These are phyloP conservation scores for Psylliodes chrysocephalus DNA, from an alignment of 2,888 invertebrate genomes.

Conservation along the genomic window DNA sequence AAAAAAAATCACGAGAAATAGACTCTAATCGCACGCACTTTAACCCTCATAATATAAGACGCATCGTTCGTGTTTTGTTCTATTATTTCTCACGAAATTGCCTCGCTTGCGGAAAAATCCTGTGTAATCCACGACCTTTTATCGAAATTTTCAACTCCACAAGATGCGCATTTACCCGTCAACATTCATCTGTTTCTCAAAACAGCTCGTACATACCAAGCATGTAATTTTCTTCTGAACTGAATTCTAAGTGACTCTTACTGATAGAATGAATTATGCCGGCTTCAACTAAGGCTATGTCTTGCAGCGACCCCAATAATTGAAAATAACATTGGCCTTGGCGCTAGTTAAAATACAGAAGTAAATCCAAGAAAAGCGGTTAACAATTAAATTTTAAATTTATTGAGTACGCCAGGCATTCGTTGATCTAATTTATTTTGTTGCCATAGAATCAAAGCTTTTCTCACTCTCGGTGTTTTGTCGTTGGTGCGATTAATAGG, in stretches of 20 bases:
- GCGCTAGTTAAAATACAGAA: background rate
- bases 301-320: conserved; percentile 6
- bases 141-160: conserved; percentile 12
- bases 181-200: conserved; percentile 21
- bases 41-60: too few relatives aligned
- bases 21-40: too few relatives aligned
- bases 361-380: too few relatives aligned
- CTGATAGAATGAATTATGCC: conserved; percentile 14
- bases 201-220: conserved; percentile 21
- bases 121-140: conserved; percentile 4
- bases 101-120: background rate
- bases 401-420: too few relatives aligned
- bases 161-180: conserved; percentile 14
- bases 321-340: conserved; percentile 14
- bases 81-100: conserved; percentile 3
- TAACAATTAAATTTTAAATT: too few relatives aligned
- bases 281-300: conserved; percentile 1
- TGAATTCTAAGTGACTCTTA: conserved; percentile 19
- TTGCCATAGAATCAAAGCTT: too few relatives aligned
- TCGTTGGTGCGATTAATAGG: too few relatives aligned
- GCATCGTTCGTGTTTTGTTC: background rate
- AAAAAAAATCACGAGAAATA: too few relatives aligned
- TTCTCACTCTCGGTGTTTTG: too few relatives aligned
- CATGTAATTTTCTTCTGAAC: conserved; percentile 20
- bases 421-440: too few relatives aligned